Conservation (phyloP, 2,113 vertebrate genomes). For the Rhipidura dahli region DNA sequence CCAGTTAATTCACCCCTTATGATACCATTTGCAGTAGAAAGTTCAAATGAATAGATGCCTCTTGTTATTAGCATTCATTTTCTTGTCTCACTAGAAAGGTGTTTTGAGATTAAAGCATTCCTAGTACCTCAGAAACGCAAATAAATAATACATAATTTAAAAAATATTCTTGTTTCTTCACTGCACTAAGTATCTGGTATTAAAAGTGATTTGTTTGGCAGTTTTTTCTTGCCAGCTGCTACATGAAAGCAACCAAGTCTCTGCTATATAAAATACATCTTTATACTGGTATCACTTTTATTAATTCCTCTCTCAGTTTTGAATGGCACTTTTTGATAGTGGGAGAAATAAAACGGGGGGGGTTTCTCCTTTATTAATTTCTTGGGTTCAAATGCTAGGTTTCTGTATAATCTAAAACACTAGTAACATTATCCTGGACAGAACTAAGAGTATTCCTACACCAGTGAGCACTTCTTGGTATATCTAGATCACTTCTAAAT, state of each 20-base stretch:
- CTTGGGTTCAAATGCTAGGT: not conserved
- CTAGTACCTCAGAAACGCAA: not conserved
- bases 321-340: not conserved
- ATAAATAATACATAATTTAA: constrained; percentile 15
- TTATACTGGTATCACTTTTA: not conserved
- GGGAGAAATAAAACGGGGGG: accelerated
- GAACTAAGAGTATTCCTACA: not conserved
- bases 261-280: not conserved
- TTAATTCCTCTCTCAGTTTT: not conserved
- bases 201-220: constrained; percentile 15
- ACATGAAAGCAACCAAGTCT: not conserved
- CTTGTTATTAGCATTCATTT: constrained; percentile 11
- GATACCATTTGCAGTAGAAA: not conserved
- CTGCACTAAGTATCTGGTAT: not conserved
- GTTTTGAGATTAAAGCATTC: constrained; percentile 14
- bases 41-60: not conserved
- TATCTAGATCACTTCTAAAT: not conserved
- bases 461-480: not conserved
- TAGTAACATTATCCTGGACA: not conserved
- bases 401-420: not conserved
- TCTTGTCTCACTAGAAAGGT: constrained; percentile 30
- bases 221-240: constrained; percentile 23
- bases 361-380: not conserved
- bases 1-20: not conserved
- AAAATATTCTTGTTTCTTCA: not conserved